Evolutionary conservation across 2,113 vertebrate genomes (phyloP).

Genomic region (Phaethon lepturus): DNA sequence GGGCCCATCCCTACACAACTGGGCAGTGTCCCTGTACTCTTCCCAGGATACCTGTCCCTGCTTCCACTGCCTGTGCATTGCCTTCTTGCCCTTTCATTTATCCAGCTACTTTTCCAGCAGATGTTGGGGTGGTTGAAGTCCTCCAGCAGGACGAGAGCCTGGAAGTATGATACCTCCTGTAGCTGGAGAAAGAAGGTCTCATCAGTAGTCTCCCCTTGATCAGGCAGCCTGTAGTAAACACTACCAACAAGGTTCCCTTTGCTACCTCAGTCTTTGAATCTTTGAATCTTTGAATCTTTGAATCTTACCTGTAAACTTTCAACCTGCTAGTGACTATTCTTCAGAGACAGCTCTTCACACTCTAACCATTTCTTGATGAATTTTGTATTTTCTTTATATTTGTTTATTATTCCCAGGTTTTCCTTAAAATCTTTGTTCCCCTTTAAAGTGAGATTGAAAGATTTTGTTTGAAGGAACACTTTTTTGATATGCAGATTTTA

Average conservation of each 20-base stretch:
- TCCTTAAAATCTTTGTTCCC: background rate
- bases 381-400: background rate
- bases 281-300: too few relatives aligned
- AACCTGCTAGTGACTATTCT: background rate
- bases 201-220: too few relatives aligned
- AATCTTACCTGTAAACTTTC: too few relatives aligned
- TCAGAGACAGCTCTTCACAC: background rate
- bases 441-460: background rate
- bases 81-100: background rate
- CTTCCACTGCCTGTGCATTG: background rate
- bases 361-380: background rate
- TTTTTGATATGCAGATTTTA: constrained; percentile 3
- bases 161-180: too few relatives aligned
- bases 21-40: background rate
- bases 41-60: background rate
- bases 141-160: too few relatives aligned
- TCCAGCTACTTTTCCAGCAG: background rate
- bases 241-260: too few relatives aligned
- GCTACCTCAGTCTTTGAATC: too few relatives aligned
- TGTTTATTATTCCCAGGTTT: background rate
- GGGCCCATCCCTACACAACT: background rate
- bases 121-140: too few relatives aligned
- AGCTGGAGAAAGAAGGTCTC: too few relatives aligned
- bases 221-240: too few relatives aligned
- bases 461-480: background rate